Evolutionary conservation across 2,797 vertebrate species (phyloP).

Genomic region (Falco biarmicus): DNA sequence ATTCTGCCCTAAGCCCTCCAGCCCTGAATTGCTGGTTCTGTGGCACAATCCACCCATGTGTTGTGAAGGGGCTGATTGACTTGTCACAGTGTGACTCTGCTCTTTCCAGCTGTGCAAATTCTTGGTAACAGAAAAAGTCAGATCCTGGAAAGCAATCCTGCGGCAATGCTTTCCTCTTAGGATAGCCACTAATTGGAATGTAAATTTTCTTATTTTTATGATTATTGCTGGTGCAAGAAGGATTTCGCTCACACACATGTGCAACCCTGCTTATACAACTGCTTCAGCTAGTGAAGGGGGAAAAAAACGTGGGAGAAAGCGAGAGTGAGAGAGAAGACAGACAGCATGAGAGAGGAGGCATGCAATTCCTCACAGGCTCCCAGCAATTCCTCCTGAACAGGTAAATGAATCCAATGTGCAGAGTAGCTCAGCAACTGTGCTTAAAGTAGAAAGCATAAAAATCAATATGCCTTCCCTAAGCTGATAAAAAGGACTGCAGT

Average conservation of each 20-base stretch:
- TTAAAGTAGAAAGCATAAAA: slow-evolving; percentile 28
- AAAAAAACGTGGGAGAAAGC: neutral
- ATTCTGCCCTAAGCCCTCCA: neutral
- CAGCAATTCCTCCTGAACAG: slow-evolving; percentile 6
- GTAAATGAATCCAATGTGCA: neutral
- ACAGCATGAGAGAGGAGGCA: neutral
- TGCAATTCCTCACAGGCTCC: neutral
- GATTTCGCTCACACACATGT: neutral
- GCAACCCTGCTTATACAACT: neutral
- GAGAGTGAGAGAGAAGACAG: neutral
- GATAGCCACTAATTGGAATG: neutral
- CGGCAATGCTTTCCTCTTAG: neutral
- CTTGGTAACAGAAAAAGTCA: neutral
- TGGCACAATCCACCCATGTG: neutral
- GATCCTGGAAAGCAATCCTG: neutral
- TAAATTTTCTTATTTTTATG: neutral
- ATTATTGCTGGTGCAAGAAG: neutral
- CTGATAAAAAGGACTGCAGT: slow-evolving; percentile 23
- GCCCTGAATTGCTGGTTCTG: neutral
- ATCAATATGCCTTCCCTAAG: slow-evolving; percentile 12
- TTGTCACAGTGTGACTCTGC: neutral
- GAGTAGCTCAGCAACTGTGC: neutral
- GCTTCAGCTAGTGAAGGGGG: neutral
- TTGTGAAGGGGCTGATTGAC: neutral
- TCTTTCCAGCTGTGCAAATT: neutral